phyloP scores from a whole-genome alignment of 1,140 invertebrate species.

The Atta colombica region DNA sequence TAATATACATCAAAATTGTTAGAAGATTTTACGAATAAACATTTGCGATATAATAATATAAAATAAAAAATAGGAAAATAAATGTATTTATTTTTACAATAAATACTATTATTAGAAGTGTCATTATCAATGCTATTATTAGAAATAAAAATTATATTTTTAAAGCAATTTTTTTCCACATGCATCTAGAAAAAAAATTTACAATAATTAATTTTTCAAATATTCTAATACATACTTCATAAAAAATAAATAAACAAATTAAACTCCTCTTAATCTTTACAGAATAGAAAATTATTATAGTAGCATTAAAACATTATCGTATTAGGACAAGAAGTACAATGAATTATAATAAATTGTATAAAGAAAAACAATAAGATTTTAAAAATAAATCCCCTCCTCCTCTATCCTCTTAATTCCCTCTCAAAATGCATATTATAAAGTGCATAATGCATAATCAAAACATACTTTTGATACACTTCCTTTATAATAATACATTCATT shows the following conservation, averaged over 20 bases:
- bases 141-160: background rate
- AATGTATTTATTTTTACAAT: background rate
- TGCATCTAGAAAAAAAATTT: background rate
- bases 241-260: background rate
- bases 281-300: too few relatives aligned
- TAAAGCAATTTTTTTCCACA: background rate
- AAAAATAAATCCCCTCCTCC: too few relatives aligned
- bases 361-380: too few relatives aligned
- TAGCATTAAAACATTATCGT: too few relatives aligned
- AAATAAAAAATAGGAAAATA: background rate
- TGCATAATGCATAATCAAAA: background rate
- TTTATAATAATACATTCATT: background rate
- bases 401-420: background rate
- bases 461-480: background rate
- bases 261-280: background rate
- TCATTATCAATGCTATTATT: background rate
- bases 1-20: background rate
- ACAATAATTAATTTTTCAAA: background rate
- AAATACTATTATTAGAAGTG: background rate
- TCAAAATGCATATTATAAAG: background rate
- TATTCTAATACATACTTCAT: background rate
- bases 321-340: too few relatives aligned
- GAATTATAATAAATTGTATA: too few relatives aligned
- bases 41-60: background rate
- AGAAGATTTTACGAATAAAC: background rate